Evolutionary conservation across 2,888 invertebrate species (phyloP).

Genomic region (Prionchulus punctatus): DNA sequence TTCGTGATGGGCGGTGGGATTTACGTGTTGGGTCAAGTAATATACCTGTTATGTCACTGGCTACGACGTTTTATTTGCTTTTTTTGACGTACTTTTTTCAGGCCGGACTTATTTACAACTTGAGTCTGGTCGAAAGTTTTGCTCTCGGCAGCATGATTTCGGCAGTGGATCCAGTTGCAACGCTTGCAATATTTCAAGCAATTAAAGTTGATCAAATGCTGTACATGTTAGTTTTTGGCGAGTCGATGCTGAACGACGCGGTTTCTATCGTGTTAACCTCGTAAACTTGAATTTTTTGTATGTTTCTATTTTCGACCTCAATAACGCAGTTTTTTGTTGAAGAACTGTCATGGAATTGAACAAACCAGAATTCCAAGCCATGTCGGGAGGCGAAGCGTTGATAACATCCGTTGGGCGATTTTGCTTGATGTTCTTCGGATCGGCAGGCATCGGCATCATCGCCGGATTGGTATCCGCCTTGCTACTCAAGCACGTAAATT

Average conservation of each 20-base stretch:
- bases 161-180: conserved; percentile 97
- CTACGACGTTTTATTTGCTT: conserved; percentile 1
- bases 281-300: conserved; percentile 25
- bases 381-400: conserved; percentile 46
- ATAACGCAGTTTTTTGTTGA: conserved; percentile 8
- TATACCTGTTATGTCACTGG: conserved; percentile 5
- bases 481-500: conserved; percentile 78
- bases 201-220: conserved; percentile 88
- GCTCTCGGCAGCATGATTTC: conserved; percentile 95
- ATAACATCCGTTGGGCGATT: conserved; percentile 57
- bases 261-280: conserved; percentile 93
- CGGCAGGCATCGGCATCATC: conserved; percentile 83
- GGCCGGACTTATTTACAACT: conserved; percentile 56
- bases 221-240: conserved; percentile 97
- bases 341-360: conserved; percentile 27
- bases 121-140: conserved; percentile 90
- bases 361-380: conserved; percentile 39
- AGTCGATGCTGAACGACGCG: conserved; percentile 90
- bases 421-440: conserved; percentile 93
- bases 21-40: conserved; percentile 70
- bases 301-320: conserved; percentile 4
- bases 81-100: conserved; percentile 16
- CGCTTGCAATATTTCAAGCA: conserved; percentile 93
- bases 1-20: conserved; percentile 89
- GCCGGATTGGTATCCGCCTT: conserved; percentile 85